phyloP scores from a whole-genome alignment of 2,888 invertebrate genomes.

The Eilema sororculum region DNA sequence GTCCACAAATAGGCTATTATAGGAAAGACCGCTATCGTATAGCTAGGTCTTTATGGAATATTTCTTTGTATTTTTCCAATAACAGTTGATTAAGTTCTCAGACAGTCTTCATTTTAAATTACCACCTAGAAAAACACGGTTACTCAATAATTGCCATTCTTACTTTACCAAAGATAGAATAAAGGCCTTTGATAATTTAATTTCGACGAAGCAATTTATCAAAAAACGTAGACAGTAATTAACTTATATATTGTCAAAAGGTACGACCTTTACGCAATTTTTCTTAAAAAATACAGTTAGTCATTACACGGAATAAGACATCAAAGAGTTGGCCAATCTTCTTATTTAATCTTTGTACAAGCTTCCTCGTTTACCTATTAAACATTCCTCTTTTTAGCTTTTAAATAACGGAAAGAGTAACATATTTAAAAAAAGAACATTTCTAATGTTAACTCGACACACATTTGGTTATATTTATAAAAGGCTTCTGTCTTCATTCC shows the following conservation, averaged over 20 bases:
- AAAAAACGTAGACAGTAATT: conserved; percentile 44
- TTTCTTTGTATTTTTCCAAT: conserved; percentile 32
- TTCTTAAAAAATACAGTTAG: conserved; percentile 34
- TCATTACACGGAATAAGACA: conserved; percentile 44
- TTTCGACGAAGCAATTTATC: conserved; percentile 29
- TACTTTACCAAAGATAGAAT: conserved; percentile 22
- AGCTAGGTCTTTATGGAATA: conserved; percentile 24
- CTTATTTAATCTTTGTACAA: conserved; percentile 36
- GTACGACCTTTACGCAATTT: conserved; percentile 17
- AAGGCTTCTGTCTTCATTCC: neutral
- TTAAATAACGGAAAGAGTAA: too few species aligned
- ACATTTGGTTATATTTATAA: neutral
- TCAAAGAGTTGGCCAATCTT: conserved; percentile 44
- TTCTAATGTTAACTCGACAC: neutral
- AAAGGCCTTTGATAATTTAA: conserved; percentile 38
- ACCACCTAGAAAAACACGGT: conserved; percentile 11
- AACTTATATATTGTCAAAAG: conserved; percentile 46
- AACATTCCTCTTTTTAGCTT: conserved; percentile 31
- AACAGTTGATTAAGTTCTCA: conserved; percentile 20
- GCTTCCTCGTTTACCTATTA: conserved; percentile 31
- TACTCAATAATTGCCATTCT: conserved; percentile 14
- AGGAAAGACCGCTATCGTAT: conserved; percentile 18
- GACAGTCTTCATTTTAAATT: conserved; percentile 6
- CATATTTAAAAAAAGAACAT: neutral
- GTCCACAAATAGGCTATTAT: conserved; percentile 42